phyloP scores from a whole-genome alignment of 1,140 invertebrate species.

The Liolophura sinensis region DNA sequence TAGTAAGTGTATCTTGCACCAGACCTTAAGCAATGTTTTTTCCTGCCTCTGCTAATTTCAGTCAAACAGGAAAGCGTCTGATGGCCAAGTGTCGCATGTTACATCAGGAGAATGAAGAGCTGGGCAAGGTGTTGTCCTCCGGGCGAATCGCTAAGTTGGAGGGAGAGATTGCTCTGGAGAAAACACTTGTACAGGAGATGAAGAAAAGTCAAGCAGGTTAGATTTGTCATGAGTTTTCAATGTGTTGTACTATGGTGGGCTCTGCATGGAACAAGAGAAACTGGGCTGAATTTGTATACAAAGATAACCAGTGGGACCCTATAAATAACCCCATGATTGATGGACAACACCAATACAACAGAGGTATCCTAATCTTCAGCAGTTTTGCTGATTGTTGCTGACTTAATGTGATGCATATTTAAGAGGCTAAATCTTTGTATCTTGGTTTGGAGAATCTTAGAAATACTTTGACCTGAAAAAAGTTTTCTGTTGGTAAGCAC shows the following conservation, averaged over 20 bases:
- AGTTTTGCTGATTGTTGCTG: too few species aligned
- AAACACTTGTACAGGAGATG: slow-evolving; percentile 94
- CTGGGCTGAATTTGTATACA: too few species aligned
- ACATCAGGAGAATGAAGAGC: slow-evolving; percentile 98
- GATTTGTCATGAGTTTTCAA: not conserved
- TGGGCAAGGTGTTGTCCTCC: slow-evolving; percentile 93
- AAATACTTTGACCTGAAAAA: too few species aligned
- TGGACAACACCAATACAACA: too few species aligned
- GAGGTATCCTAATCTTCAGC: too few species aligned
- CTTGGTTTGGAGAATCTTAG: too few species aligned
- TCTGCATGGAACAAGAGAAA: not conserved
- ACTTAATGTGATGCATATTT: too few species aligned
- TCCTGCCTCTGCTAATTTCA: slow-evolving; percentile 22
- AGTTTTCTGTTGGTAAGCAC: too few species aligned
- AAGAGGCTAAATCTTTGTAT: too few species aligned
- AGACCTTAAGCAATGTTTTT: slow-evolving; percentile 18
- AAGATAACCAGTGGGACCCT: not conserved
- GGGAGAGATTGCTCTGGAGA: slow-evolving; percentile 92
- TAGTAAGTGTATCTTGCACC: not conserved
- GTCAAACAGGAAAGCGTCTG: slow-evolving; percentile 90
- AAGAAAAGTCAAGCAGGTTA: slow-evolving; percentile 95
- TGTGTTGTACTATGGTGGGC: not conserved
- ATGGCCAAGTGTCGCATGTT: slow-evolving; percentile 96
- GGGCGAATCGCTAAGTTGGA: slow-evolving; percentile 94
- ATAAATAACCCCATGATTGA: not conserved